These are phyloP conservation scores for Sebastes diploproa DNA, from an alignment of 2,797 vertebrate species.

Conservation along the genomic window DNA sequence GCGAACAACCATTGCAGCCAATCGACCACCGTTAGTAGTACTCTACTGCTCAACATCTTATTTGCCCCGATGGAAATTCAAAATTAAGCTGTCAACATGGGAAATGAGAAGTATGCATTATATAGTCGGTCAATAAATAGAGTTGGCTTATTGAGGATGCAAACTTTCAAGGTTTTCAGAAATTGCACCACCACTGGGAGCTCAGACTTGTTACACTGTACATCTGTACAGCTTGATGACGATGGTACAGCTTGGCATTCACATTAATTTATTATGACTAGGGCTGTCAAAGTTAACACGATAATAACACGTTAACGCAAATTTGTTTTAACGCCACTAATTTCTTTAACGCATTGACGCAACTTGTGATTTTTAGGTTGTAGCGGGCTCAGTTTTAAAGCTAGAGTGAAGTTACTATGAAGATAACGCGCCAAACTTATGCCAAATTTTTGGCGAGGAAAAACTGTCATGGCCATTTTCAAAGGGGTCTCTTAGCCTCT, in stretches of 20 bases:
- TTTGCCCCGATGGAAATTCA: background rate
- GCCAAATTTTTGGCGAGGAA: too few species aligned
- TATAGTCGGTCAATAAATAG: background rate
- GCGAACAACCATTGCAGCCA: background rate
- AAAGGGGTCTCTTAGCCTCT: too few species aligned
- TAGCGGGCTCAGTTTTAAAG: too few species aligned
- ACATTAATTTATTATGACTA: background rate
- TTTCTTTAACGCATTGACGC: too few species aligned
- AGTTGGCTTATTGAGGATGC: background rate
- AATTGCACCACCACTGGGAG: background rate
- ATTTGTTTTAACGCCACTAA: too few species aligned
- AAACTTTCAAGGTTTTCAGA: constrained; percentile 2
- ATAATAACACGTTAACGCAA: too few species aligned
- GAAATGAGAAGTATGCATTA: constrained; percentile 18
- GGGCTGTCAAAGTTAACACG: too few species aligned
- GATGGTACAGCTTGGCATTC: background rate
- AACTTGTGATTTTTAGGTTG: too few species aligned
- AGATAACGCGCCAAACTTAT: too few species aligned
- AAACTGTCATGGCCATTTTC: too few species aligned
- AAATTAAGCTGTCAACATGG: background rate
- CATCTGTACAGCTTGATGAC: background rate
- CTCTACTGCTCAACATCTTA: background rate
- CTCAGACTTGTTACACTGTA: background rate
- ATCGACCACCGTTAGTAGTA: background rate
- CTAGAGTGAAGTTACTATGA: too few species aligned